Base-by-base conservation (phyloP, 2,797 vertebrate genomes). In the Loris lydekkerianus region DNA sequence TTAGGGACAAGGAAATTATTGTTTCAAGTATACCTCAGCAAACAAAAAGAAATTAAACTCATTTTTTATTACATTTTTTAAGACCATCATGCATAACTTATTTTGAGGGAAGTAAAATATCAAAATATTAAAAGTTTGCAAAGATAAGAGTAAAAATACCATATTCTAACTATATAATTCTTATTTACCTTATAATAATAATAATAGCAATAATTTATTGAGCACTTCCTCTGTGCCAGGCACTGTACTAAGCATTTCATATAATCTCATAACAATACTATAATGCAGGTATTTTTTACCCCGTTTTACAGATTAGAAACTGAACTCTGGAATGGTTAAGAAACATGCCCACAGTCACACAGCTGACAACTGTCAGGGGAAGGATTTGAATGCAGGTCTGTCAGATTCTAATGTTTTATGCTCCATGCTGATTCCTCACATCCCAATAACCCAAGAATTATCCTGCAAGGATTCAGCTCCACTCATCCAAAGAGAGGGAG, bases 221-320 rank as follows among this genome's bases (percentile, higher is more conserved):
- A 96, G 94, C 20, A 0, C 75, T 97, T 96, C 85, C 93, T 97
- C 89, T 94, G 84, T 96, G 76, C 96, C 97, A 97, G 97, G 97
- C 97, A 96, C 96, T 97, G 93, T 85, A 77, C 86, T 89, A 95
- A 89, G 37, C 37, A 78, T 96, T 82, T 96, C 31, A 80, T 85
- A 56, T 56, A 77, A 70, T 95, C 56, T 95, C 78, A 81, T 27
- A 94, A 37, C 10, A 91, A 91, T 56, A 9, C 5, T 82, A 77
- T 31, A 84, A 94, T 73, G 76, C 29, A 96, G 37, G 46, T 88
- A 89, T 60, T 91, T 89, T 93, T 8, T 0, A 85, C 86, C 67
- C 89, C 67, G 0, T 97, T 97, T 97, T 97, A 97, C 94, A 97
- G 84, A 96, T 94, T 82, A 82, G 83, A 96, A 96, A 89, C 40